Evolutionary conservation across 2,797 vertebrate genomes (phyloP).

Genomic region (Sebastes jordani): DNA sequence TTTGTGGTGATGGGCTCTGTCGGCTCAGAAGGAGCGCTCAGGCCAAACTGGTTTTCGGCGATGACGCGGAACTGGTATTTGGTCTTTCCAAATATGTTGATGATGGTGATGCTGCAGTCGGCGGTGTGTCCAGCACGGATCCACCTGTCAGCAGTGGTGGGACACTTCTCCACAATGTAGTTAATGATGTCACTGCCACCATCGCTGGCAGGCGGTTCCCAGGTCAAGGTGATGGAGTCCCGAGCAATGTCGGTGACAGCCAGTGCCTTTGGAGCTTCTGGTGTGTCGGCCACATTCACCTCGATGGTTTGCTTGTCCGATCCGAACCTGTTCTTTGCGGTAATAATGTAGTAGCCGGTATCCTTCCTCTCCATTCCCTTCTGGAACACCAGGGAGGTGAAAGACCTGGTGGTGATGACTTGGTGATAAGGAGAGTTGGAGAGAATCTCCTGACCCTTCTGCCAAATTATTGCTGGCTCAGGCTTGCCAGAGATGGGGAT

Average conservation of each 20-base stretch:
- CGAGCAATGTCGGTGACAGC: constrained; percentile 89
- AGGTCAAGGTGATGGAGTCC: constrained; percentile 95
- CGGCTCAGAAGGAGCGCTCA: constrained; percentile 90
- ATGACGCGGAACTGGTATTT: constrained; percentile 97
- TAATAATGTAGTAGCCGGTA: constrained; percentile 95
- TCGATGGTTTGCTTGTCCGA: constrained; percentile 98
- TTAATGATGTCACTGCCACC: constrained; percentile 92
- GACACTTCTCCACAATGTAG: constrained; percentile 97
- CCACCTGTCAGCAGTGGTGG: constrained; percentile 94
- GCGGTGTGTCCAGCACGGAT: constrained; percentile 93
- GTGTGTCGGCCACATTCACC: constrained; percentile 95
- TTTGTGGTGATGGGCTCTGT: constrained; percentile 94
- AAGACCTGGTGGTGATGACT: constrained; percentile 97
- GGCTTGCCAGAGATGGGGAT: constrained; percentile 98
- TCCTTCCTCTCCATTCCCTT: constrained; percentile 96
- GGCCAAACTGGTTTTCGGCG: constrained; percentile 96
- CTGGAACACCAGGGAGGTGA: constrained; percentile 96
- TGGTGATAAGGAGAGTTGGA: constrained; percentile 94
- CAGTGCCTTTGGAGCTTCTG: constrained; percentile 92
- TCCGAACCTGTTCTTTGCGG: constrained; percentile 98
- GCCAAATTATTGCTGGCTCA: constrained; percentile 95
- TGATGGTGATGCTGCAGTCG: constrained; percentile 90
- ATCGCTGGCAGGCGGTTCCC: constrained; percentile 92
- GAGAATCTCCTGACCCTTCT: constrained; percentile 98
- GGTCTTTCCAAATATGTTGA: constrained; percentile 97